These are phyloP conservation scores for Ceratothoa steindachneri DNA, from an alignment of 2,888 invertebrate genomes.

Conservation along the genomic window DNA sequence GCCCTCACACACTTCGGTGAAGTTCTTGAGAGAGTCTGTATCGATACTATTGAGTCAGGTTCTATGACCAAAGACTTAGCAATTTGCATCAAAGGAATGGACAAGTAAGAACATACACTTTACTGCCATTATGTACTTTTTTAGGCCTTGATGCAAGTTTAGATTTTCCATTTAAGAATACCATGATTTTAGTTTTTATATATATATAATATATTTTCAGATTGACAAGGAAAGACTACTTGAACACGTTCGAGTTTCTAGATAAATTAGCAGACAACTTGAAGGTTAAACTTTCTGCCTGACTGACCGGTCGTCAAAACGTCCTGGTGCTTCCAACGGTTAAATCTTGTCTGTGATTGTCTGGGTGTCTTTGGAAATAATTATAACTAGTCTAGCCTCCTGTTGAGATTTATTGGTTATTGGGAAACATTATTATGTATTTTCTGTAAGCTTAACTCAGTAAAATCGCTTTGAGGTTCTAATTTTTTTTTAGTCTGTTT, in stretches of 20 bases:
- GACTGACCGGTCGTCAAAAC: slow-evolving; percentile 53
- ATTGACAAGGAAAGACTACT: slow-evolving; percentile 72
- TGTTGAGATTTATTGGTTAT: too few species aligned
- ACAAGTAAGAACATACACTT: slow-evolving; percentile 64
- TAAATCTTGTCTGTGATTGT: neutral
- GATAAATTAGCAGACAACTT: slow-evolving; percentile 90
- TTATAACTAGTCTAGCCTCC: too few species aligned
- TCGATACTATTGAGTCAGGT: slow-evolving; percentile 91
- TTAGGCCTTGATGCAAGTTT: neutral
- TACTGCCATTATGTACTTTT: neutral
- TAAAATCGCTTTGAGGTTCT: too few species aligned
- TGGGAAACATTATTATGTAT: too few species aligned
- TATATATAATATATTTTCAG: slow-evolving; percentile 54
- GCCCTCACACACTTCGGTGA: slow-evolving; percentile 74
- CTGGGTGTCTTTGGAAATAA: too few species aligned
- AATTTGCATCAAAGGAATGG: slow-evolving; percentile 91
- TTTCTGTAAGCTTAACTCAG: too few species aligned
- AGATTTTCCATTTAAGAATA: neutral
- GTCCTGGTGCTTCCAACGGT: neutral
- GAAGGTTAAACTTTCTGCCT: slow-evolving; percentile 61
- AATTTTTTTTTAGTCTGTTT: too few species aligned
- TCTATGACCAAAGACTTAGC: slow-evolving; percentile 98
- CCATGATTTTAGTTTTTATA: slow-evolving; percentile 9
- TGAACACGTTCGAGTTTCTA: slow-evolving; percentile 95
- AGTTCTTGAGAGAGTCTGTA: slow-evolving; percentile 80